Conservation (phyloP, 2,888 invertebrate genomes). For the Hirtodrosophila cameraria region DNA sequence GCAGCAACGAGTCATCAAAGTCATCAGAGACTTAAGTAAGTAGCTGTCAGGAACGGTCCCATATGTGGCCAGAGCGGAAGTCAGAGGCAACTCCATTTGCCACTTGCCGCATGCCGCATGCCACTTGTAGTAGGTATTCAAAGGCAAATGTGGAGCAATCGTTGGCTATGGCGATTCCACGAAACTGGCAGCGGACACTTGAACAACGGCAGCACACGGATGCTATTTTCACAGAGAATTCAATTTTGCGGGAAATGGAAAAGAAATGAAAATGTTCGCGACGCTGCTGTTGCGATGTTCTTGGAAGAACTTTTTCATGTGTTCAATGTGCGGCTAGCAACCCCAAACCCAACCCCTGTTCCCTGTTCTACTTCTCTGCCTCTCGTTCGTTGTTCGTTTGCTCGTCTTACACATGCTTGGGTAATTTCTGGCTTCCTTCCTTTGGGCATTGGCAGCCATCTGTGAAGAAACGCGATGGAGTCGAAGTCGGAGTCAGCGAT, state of each 20-base stretch:
- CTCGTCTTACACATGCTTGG: constrained; percentile 51
- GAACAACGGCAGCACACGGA: constrained; percentile 23
- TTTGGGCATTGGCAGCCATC: constrained; percentile 35
- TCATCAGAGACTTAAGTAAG: constrained; percentile 5
- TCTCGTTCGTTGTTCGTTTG: constrained; percentile 26
- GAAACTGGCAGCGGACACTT: constrained; percentile 51
- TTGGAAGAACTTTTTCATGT: constrained; percentile 64
- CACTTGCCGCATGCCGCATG: constrained; percentile 6
- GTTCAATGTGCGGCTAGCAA: constrained; percentile 40
- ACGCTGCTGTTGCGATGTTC: constrained; percentile 58
- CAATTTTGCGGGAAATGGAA: constrained; percentile 50
- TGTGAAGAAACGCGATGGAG: constrained; percentile 26
- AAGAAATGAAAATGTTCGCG: constrained; percentile 62
- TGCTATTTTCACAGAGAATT: constrained; percentile 60
- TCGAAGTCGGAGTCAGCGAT: constrained; percentile 17
- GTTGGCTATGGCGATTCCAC: constrained; percentile 43
- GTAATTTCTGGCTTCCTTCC: constrained; percentile 60
- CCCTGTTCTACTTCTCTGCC: constrained; percentile 7
- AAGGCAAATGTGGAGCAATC: constrained; percentile 67
- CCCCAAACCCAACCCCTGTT: constrained; percentile 14
- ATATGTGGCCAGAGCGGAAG: constrained; percentile 56
- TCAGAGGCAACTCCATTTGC: constrained; percentile 32
- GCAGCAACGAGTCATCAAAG: constrained; percentile 2
- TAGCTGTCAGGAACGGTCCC: constrained; percentile 20
- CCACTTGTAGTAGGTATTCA: neutral